phyloP scores from a whole-genome alignment of 2,888 invertebrate species.

The Nephrocerus scutellatus region DNA sequence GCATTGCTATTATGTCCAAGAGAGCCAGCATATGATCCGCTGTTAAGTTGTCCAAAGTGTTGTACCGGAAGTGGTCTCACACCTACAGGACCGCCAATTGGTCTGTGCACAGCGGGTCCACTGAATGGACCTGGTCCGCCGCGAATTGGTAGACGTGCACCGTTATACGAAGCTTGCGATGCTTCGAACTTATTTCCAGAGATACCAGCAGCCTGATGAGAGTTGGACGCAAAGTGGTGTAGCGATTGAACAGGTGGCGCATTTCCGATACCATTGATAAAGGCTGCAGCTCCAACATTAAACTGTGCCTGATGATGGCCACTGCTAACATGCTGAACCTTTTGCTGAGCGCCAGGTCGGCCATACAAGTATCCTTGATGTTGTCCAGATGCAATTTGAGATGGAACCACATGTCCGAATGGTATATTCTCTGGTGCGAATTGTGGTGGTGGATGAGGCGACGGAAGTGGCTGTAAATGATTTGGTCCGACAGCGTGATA shows the following conservation, averaged over 20 bases:
- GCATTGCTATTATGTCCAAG: too few species aligned
- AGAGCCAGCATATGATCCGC: slow-evolving; percentile 6
- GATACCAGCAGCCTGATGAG: too few species aligned
- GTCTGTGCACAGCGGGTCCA: neutral
- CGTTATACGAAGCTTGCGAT: slow-evolving; percentile 17
- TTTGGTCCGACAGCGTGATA: slow-evolving; percentile 1
- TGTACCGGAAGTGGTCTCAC: slow-evolving; percentile 4
- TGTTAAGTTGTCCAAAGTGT: too few species aligned
- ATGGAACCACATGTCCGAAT: slow-evolving; percentile 2
- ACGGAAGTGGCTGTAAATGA: slow-evolving; percentile 3
- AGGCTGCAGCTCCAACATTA: slow-evolving; percentile 10
- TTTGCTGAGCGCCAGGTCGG: slow-evolving; percentile 7
- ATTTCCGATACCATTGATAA: slow-evolving; percentile 18
- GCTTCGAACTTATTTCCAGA: too few species aligned
- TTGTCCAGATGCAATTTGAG: slow-evolving; percentile 6
- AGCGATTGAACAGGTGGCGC: slow-evolving; percentile 13
- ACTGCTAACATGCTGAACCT: neutral
- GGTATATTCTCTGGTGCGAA: slow-evolving; percentile 3
- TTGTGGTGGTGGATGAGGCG: slow-evolving; percentile 7
- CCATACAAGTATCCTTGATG: slow-evolving; percentile 4
- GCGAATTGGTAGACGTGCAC: slow-evolving; percentile 11
- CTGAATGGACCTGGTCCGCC: slow-evolving; percentile 4
- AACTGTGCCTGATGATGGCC: slow-evolving; percentile 10
- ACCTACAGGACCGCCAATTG: slow-evolving; percentile 3
- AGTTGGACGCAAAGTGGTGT: too few species aligned